Base-by-base conservation (phyloP, 2,888 invertebrate species). In the Tromatobia lineatoria region DNA sequence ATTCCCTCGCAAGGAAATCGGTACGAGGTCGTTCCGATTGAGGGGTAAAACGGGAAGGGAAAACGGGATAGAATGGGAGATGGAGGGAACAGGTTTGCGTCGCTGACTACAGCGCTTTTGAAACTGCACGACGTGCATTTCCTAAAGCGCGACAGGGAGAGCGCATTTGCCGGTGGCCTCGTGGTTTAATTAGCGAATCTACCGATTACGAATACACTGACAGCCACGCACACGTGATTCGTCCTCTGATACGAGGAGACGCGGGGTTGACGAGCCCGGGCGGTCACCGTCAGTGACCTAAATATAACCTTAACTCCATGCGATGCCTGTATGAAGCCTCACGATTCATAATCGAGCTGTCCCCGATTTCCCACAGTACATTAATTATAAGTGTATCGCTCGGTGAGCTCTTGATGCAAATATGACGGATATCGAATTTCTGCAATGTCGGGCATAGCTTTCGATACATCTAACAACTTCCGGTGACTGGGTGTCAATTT, bases 111-210 rank as follows among this genome's bases (percentile, higher is more conserved):
- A 59, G 69, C 59, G 77, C 78, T 84, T 81, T 74, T 61, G 52
- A 82, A 82, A 78, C 78, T 70, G 52, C 73, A 73, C 71, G 69
- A 45, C 18, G 54, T 45, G 75, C 23, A 47, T 54, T 74, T 70
- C 54, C 23, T 75, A 57, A 50, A 54, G 13, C 45, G 54, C 34
- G 76, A 59, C 47, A 64, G 18, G 69, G 57, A 64, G 66, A 59
- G 29, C 34, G 59, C 52, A 67, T 50, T 69, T 59, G 45, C 66
- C 76, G 42, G 11, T 67, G 67, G 80, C 50, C 70, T 67, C 59
- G 57, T 52, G 52, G 76, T 83, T 83, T 76, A 77, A 83, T 83
- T 83, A 80, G 77, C 61, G 61, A 83, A 80, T 80, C 61, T 67
- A 80, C 76, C 71, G 59, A 76, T 80, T 73, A 50, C 67, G 42